Evolutionary conservation across 2,113 vertebrate genomes (phyloP), one percentile per base, ranked within the genome.

Genomic region (Strix uralensis): DNA sequence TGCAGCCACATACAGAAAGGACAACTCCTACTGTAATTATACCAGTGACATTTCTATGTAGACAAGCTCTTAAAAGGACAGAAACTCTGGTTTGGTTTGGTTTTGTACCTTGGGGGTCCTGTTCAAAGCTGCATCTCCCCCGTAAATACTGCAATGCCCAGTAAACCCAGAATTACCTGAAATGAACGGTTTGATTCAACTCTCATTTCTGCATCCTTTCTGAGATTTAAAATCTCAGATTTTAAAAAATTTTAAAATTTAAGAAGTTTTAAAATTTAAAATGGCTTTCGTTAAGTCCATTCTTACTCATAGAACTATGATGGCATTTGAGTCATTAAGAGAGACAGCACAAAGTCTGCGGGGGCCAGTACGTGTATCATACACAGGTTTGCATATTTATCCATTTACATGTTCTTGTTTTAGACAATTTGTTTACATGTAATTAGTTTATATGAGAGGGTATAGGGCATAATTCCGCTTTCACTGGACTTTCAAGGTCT

Each of bases 241-340:
- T 46, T 42, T 46, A 17, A 46, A 16, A 18, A 18, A 7, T 46
- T 46, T 46, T 46, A 18, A 46, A 46, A 46, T 46, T 46, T 46
- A 46, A 46, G 44, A 16, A 46, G 44, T 46, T 46, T 46, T 46
- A 46, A 44, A 44, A 44, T 44, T 44, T 44, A 16, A 65, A 63
- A 59, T 90, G 85, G 84, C 87, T 97, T 97, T 97, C 19, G 3
- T 59, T 82, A 14, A 62, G 21, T 83, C 54, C 47, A 38, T 84
- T 96, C 46, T 89, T 90, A 44, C 17, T 94, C 36, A 1, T 42
- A 86, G 75, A 90, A 57, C n/a, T 7, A 1, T 22, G 26, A 44
- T 61, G 46, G 36, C 30, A 36, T 72, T 92, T 29, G 63, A 94
- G 63, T 85, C 74, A 29, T 81, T 58, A 49, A 52, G 7, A 55